A percentile compares a stretch with the other conserved stretches of the same genome.
Evolutionary conservation across 2,888 invertebrate species (phyloP).

Genomic region (Pseudoips prasinana): DNA sequence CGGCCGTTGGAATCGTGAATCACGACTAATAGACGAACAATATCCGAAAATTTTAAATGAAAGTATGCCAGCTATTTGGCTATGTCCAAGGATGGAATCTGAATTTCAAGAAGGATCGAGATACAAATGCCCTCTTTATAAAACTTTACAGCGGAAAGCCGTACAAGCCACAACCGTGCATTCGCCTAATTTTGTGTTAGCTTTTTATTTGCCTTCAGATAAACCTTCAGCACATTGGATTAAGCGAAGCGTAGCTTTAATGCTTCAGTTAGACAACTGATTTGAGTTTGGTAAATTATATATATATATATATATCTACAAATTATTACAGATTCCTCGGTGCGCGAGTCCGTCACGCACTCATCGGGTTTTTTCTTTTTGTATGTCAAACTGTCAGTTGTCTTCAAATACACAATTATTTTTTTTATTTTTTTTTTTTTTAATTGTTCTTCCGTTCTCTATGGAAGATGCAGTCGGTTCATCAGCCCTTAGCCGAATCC

Average conservation of each 20-base stretch:
- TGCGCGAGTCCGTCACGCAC: too few species aligned
- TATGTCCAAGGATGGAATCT: constrained; percentile 82
- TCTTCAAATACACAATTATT: too few species aligned
- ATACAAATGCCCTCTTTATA: constrained; percentile 90
- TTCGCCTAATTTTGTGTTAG: constrained; percentile 92
- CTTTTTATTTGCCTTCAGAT: constrained; percentile 86
- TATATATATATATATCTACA: too few species aligned
- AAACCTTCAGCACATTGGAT: constrained; percentile 89
- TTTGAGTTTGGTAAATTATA: too few species aligned
- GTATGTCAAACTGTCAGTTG: too few species aligned
- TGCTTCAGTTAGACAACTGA: constrained; percentile 87
- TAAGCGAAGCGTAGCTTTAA: constrained; percentile 89
- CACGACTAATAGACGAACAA: constrained; percentile 86
- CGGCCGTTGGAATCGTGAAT: constrained; percentile 89
- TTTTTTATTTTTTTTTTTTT: too few species aligned
- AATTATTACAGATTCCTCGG: too few species aligned
- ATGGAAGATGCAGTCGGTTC: too few species aligned
- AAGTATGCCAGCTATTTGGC: constrained; percentile 89
- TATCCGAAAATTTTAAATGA: constrained; percentile 91
- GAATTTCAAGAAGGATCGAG: constrained; percentile 78
- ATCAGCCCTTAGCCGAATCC: too few species aligned
- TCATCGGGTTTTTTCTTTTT: too few species aligned
- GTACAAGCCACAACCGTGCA: constrained; percentile 91
- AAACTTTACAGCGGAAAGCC: constrained; percentile 90
- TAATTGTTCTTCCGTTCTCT: too few species aligned